Base-by-base conservation (phyloP, 1,140 invertebrate species). In the Drosophila obscura region DNA sequence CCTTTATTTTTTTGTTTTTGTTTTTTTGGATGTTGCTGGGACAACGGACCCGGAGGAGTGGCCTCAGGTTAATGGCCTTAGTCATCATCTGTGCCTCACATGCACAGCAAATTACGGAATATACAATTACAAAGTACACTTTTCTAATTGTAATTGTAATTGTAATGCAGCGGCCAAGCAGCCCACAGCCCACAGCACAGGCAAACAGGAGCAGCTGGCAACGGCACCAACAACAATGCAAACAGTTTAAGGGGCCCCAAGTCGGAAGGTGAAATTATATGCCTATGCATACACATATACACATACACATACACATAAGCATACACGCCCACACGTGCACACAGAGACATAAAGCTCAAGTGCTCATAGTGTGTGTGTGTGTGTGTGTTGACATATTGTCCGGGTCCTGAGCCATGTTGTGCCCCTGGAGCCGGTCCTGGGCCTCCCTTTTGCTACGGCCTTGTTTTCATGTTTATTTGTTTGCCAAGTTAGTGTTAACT, bases 401-500 rank as follows among this genome's bases (percentile, higher is more conserved):
- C 64, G 58, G 62, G 59, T 43, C 19, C 45, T 77, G 46, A 16
- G 28, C 43, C 55, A 51, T 41, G 15, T 28, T 51, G 41, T 39
- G 4, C 15, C 15, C 19, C 19, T 45, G 13, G 51, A 35, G 28
- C 63, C 43, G 31, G 61, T 41, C 44, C 22, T 44, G 24, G 55
- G 31, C 31, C 8, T 0, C 28, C 28, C 64, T 19, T 13, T 41
- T 28, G 26, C 16, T 48, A 15, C 24, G 22, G 45, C 24, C 58
- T 58, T 77, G 76, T 80, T 88, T 83, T 78, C 83, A 83, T 88
- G 83, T 89, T 88, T 83, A 88, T 88, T 83, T 88, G 84, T 89
- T 88, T 88, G 83, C 84, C 76, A 83, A 88, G 79, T 83, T 88
- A 88, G 84, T 88, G 83, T 88, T 88, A 88, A 89, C 83, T 88